These are phyloP conservation scores for Platyrinchus mystaceus DNA, from an alignment of 2,797 vertebrate species.

Conservation along the genomic window DNA sequence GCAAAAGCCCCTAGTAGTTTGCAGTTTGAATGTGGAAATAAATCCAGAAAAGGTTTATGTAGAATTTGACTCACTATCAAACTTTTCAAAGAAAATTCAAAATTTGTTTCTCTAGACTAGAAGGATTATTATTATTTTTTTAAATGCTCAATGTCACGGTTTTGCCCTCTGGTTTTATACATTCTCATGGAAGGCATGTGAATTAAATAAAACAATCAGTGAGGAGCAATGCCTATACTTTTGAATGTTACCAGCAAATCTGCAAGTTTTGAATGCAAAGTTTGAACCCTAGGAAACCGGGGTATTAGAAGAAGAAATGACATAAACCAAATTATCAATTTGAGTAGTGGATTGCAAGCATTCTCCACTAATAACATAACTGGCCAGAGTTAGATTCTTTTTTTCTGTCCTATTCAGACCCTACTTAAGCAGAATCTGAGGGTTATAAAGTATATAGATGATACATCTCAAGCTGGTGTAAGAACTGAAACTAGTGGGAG, in stretches of 20 bases:
- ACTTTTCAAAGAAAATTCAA: neutral
- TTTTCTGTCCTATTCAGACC: neutral
- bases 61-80: neutral
- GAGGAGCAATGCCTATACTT: neutral
- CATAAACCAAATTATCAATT: neutral
- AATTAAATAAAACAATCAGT: neutral
- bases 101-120: neutral
- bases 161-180: neutral
- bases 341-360: rapidly evolving
- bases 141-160: neutral
- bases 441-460: neutral
- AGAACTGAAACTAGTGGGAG: neutral
- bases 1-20: neutral
- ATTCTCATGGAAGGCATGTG: neutral
- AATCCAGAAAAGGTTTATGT: neutral
- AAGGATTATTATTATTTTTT: neutral
- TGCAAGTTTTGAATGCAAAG: neutral
- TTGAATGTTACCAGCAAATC: neutral
- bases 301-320: neutral
- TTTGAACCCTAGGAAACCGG: neutral
- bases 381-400: neutral
- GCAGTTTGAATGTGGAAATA: neutral
- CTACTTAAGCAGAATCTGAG: neutral
- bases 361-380: neutral
- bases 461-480: neutral